A percentile compares a stretch with the other conserved stretches of the same genome.
These are phyloP conservation scores for Tokudaia muenninki DNA, from an alignment of 2,797 vertebrate genomes.

Conservation along the genomic window DNA sequence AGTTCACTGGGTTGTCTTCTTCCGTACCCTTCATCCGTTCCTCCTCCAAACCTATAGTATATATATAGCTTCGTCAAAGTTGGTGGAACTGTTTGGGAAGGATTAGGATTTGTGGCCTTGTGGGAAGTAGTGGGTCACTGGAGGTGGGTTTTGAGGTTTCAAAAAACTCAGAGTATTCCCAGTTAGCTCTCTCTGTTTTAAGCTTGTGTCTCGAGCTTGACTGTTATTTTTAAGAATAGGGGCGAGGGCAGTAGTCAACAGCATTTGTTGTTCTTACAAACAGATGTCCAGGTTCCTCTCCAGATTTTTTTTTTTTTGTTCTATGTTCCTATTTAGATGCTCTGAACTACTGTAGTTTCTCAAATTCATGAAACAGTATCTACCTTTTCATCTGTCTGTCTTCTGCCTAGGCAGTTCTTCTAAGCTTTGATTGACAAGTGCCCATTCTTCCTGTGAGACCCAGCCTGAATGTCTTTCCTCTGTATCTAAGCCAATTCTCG, in stretches of 20 bases:
- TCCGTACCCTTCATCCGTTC: neutral
- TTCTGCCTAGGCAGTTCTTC: neutral
- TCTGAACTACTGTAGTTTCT: neutral
- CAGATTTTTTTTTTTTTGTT: neutral
- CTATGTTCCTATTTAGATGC: neutral
- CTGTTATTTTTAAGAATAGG: neutral
- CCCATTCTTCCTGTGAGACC: constrained; percentile 57
- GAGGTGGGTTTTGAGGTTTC: neutral
- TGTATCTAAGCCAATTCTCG: neutral
- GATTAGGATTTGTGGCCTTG: neutral
- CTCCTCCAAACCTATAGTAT: neutral
- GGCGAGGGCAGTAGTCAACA: neutral
- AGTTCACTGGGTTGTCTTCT: neutral
- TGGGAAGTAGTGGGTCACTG: neutral
- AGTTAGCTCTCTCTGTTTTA: neutral
- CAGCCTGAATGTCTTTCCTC: neutral
- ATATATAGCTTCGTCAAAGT: neutral
- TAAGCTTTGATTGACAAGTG: neutral
- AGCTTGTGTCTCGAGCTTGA: neutral
- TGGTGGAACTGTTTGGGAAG: neutral
- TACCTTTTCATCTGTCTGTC: neutral
- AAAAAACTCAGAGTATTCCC: neutral
- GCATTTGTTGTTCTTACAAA: too few species aligned
- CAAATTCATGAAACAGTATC: neutral
- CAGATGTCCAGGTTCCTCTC: neutral